Conservation (phyloP, 2,113 vertebrate species). For the Eubucco bourcierii region DNA sequence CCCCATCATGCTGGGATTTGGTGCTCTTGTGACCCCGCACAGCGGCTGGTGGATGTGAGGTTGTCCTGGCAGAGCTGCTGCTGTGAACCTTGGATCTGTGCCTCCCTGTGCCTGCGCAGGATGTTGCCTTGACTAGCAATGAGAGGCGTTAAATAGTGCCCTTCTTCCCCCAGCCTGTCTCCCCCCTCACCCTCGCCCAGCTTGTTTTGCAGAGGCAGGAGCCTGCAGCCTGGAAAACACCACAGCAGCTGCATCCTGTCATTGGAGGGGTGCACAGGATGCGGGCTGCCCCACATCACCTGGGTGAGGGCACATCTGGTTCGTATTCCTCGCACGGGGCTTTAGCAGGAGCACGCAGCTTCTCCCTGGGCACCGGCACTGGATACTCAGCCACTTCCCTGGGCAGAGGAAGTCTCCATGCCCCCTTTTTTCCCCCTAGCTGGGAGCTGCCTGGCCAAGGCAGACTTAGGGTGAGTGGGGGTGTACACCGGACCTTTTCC, state of each 20-base stretch:
- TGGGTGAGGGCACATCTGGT: slow-evolving; percentile 41
- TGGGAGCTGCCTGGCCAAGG: neutral
- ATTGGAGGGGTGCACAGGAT: neutral
- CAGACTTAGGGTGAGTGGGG: neutral
- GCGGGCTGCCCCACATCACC: slow-evolving; percentile 33
- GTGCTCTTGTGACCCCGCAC: neutral
- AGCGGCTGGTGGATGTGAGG: neutral
- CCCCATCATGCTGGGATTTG: neutral
- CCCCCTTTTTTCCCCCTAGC: neutral
- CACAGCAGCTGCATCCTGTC: slow-evolving; percentile 68
- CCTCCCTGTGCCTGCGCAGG: neutral
- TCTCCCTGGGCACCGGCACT: neutral
- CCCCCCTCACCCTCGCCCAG: neutral
- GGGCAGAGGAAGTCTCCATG: neutral
- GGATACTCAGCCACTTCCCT: neutral
- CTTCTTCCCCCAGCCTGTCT: neutral
- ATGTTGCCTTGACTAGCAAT: neutral
- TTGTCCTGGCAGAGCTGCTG: neutral
- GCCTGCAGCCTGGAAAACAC: slow-evolving; percentile 16
- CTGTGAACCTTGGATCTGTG: neutral
- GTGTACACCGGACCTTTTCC: neutral
- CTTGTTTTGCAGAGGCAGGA: slow-evolving; percentile 22
- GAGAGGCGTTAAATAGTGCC: slow-evolving; percentile 9
- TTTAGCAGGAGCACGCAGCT: neutral
- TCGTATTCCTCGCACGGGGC: neutral